Evolutionary conservation across 2,888 invertebrate species (phyloP).

Genomic region (Phragmatobia fuliginosa): DNA sequence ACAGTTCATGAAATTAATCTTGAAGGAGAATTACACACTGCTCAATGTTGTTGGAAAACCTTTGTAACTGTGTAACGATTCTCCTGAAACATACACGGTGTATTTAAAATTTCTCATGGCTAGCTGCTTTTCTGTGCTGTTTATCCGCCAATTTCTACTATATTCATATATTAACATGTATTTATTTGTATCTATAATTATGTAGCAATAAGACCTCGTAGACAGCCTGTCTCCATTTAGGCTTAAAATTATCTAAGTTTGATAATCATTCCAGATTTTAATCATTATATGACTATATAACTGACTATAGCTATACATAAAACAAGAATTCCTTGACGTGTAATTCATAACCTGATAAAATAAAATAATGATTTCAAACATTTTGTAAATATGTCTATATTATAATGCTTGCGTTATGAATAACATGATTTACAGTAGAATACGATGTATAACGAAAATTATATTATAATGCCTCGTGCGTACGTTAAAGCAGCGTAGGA

Average conservation of each 20-base stretch:
- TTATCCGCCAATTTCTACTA: slow-evolving; percentile 5
- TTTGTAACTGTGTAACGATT: slow-evolving; percentile 13
- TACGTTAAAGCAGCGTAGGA: slow-evolving; percentile 33
- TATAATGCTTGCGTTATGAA: not conserved
- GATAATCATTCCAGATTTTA: slow-evolving; percentile 4
- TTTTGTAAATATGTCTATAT: not conserved
- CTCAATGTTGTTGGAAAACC: slow-evolving; percentile 6
- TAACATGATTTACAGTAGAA: not conserved
- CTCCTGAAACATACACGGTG: slow-evolving; percentile 1
- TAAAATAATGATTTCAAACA: not conserved
- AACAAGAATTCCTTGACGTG: not conserved
- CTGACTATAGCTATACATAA: not conserved
- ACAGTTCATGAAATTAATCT: slow-evolving; percentile 18
- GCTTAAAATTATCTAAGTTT: not conserved
- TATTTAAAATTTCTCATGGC: slow-evolving; percentile 4
- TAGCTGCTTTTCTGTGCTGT: slow-evolving; percentile 5
- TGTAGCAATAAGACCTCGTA: not conserved
- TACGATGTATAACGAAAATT: slow-evolving; percentile 19
- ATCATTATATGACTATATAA: slow-evolving; percentile 8
- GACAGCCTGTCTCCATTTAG: not conserved
- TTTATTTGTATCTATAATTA: not conserved
- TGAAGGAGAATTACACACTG: slow-evolving; percentile 10
- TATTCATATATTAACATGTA: not conserved
- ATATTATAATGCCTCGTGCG: slow-evolving; percentile 25
- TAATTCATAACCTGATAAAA: not conserved